These are phyloP conservation scores for Pomatorhinus ruficollis DNA, from an alignment of 2,113 vertebrate species.

Conservation along the genomic window DNA sequence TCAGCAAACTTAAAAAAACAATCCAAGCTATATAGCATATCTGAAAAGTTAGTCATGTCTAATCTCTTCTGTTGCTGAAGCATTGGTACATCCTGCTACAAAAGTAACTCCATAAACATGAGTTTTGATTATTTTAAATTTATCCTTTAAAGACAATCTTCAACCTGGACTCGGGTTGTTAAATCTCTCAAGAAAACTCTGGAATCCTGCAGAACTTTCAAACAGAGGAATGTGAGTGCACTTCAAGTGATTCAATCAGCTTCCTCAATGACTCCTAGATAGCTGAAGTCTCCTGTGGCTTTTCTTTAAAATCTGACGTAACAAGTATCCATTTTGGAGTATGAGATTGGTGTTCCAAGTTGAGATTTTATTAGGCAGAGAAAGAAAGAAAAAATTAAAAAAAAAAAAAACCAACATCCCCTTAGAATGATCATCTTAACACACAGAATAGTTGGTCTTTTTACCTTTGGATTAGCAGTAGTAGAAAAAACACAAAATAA, in stretches of 20 bases:
- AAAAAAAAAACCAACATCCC: fast-evolving
- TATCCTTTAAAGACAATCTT: neutral
- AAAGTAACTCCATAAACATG: constrained; percentile 1
- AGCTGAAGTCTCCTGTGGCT: neutral
- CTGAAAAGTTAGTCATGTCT: neutral
- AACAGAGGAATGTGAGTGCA: neutral
- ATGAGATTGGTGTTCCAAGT: neutral
- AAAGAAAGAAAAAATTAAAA: neutral
- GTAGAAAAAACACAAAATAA: neutral
- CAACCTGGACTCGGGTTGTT: neutral
- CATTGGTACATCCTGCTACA: neutral
- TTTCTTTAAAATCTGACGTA: neutral
- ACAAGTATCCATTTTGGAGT: neutral
- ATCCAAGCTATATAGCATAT: neutral
- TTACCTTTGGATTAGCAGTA: neutral
- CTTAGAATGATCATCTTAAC: neutral
- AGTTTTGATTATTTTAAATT: neutral
- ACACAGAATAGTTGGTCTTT: neutral
- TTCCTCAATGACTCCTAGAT: neutral
- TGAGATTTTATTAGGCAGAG: neutral
- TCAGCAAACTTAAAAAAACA: neutral
- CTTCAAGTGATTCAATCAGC: neutral
- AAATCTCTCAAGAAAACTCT: neutral
- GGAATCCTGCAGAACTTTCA: neutral
- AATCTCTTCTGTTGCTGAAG: neutral